Evolutionary conservation across 2,888 invertebrate species (phyloP).

Genomic region (Rotaria socialis): DNA sequence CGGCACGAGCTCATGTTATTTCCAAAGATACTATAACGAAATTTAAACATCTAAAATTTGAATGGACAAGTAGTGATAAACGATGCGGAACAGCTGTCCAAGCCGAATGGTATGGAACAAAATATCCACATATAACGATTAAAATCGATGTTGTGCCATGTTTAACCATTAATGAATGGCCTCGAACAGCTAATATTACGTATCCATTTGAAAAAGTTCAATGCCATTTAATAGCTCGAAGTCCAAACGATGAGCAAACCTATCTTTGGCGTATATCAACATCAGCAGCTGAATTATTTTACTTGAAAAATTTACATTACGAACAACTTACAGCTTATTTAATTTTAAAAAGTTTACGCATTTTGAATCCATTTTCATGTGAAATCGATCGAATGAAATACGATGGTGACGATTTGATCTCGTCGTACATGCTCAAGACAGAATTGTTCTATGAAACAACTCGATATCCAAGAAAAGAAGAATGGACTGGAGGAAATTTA

Average conservation of each 20-base stretch:
- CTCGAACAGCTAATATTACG: background rate
- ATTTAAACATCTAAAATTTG: background rate
- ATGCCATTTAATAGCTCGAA: background rate
- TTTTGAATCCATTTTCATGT: background rate
- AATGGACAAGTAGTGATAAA: conserved; percentile 7
- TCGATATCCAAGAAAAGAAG: too few species aligned
- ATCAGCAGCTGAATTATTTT: background rate
- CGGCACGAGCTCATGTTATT: background rate
- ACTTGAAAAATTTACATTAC: background rate
- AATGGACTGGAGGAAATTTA: too few species aligned
- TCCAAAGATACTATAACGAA: background rate
- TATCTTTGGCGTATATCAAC: background rate
- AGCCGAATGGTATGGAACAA: background rate
- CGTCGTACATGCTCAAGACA: too few species aligned
- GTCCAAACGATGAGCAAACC: background rate
- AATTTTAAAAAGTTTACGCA: background rate
- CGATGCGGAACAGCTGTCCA: background rate
- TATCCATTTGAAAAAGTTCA: background rate
- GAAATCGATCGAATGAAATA: background rate
- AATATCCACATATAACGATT: background rate
- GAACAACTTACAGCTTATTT: background rate
- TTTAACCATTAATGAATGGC: background rate
- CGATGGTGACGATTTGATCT: background rate
- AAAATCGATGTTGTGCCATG: background rate
- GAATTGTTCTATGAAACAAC: too few species aligned